Evolutionary conservation across 2,888 invertebrate species (phyloP).

Genomic region (Heliconius charithonia): DNA sequence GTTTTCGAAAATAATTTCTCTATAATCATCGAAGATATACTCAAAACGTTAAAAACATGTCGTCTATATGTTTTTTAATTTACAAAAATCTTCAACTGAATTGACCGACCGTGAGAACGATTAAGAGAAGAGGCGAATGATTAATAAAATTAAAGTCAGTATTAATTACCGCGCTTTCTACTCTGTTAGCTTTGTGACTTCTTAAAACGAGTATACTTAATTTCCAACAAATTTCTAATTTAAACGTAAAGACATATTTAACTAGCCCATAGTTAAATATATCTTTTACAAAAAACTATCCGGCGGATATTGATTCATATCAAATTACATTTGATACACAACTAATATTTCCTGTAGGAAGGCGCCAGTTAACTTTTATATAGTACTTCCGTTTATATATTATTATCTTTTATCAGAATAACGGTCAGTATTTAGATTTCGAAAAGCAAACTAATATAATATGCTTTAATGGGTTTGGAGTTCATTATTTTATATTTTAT

Average conservation of each 20-base stretch:
- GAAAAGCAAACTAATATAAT: background rate
- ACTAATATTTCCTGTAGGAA: conserved; percentile 20
- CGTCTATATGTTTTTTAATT: no score
- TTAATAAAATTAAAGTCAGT: conserved; percentile 32
- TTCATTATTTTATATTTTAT: conserved; percentile 7
- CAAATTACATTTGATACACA: conserved; percentile 3
- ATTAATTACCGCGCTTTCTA: conserved; percentile 34
- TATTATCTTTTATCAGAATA: background rate
- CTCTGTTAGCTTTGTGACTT: conserved; percentile 19
- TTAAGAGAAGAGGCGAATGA: conserved; percentile 16
- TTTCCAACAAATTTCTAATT: conserved; percentile 33
- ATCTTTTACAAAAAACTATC: conserved; percentile 17
- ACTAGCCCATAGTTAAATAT: conserved; percentile 22
- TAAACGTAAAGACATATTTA: background rate
- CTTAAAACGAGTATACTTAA: conserved; percentile 30
- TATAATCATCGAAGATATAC: conserved; percentile 2
- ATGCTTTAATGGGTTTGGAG: background rate
- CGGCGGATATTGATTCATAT: conserved; percentile 24
- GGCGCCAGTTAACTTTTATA: conserved; percentile 12
- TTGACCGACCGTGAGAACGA: conserved; percentile 16
- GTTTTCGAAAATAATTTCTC: conserved; percentile 3
- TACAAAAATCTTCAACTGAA: background rate
- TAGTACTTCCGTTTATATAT: background rate
- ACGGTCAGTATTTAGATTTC: background rate
- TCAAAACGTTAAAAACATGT: background rate